These are phyloP conservation scores for Nesometra sesokonis DNA, from an alignment of 35 echinoderm and acorn worm genomes.

Conservation along the genomic window DNA sequence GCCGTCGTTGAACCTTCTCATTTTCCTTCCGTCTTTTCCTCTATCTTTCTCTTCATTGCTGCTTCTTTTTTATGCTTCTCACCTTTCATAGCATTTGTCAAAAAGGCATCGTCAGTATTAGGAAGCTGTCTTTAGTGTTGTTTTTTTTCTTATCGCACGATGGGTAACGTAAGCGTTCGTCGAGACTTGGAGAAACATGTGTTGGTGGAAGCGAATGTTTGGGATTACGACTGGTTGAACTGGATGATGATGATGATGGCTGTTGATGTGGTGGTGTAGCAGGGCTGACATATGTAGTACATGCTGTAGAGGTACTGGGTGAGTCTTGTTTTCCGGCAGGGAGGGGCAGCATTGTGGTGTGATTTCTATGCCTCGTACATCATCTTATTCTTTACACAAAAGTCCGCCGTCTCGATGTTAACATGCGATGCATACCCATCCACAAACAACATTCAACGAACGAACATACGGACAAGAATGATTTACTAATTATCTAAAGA, in stretches of 20 bases:
- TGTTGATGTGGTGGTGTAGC: not conserved
- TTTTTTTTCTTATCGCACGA: not conserved
- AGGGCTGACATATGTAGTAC: no score
- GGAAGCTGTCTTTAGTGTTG: not conserved
- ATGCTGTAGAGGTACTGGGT: not conserved
- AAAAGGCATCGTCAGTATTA: not conserved
- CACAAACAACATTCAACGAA: no score
- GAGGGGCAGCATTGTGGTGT: no score
- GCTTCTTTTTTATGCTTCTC: slow-evolving; percentile 5
- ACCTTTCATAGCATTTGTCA: not conserved
- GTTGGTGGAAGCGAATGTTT: not conserved
- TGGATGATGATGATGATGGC: not conserved
- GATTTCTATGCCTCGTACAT: not conserved
- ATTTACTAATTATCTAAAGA: no score
- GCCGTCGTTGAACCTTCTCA: no score
- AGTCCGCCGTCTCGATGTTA: no score
- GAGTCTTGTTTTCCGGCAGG: not conserved
- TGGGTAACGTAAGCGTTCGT: not conserved
- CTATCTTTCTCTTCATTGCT: no score
- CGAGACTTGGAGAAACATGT: not conserved
- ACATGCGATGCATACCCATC: no score
- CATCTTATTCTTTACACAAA: no score
- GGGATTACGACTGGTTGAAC: no score
- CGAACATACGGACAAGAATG: no score
- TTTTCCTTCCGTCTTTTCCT: no score